phyloP scores from a whole-genome alignment of 2,797 vertebrate species.

The Spinibarbus caldwelli region DNA sequence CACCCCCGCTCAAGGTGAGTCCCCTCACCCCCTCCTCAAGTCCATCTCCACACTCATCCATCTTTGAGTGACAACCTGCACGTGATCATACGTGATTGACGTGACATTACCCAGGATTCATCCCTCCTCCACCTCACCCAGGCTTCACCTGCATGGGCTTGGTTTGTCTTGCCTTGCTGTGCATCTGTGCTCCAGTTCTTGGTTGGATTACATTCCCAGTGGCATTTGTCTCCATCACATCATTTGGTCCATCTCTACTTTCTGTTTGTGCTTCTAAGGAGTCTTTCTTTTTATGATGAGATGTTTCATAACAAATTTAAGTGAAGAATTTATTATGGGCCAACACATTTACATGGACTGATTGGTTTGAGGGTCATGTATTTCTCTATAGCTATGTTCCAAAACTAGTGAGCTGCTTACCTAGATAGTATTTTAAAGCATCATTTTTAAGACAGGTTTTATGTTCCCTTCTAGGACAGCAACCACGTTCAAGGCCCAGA shows the following conservation, averaged over 20 bases:
- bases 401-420: not conserved
- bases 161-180: constrained; percentile 2
- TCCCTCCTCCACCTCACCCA: constrained; percentile 1
- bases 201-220: not conserved
- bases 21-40: constrained; percentile 48
- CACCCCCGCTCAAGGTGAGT: constrained; percentile 95
- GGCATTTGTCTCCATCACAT: not conserved
- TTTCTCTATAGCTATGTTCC: not conserved
- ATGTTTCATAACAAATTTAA: not conserved
- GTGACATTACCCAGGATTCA: constrained; percentile 28
- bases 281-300: constrained; percentile 6
- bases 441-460: not conserved
- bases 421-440: not conserved
- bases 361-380: not conserved
- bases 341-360: not conserved
- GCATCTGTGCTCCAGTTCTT: not conserved
- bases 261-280: constrained; percentile 44
- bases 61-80: constrained; percentile 2
- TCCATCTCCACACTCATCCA: constrained; percentile 19
- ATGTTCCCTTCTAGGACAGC: not conserved
- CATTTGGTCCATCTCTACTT: constrained; percentile 35
- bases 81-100: not conserved
- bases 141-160: constrained; percentile 23
- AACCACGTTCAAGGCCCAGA: not conserved
- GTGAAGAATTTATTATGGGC: not conserved